A percentile compares a stretch with the other conserved stretches of the same genome.
Evolutionary conservation across 2,888 invertebrate species (phyloP).

Genomic region (Chloroclystis v-ata): DNA sequence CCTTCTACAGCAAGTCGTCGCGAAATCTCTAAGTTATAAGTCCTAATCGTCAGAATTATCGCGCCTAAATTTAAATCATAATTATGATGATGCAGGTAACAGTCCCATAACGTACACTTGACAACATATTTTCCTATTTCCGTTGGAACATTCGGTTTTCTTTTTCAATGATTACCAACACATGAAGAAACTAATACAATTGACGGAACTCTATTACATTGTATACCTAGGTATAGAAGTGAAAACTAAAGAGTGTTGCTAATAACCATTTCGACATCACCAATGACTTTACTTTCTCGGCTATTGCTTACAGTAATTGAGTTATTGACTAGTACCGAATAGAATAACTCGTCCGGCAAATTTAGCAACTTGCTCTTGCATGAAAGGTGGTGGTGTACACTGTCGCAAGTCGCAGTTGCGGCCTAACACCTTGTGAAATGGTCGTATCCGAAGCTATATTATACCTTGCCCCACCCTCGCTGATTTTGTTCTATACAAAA

Average conservation of each 20-base stretch:
- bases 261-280: constrained; percentile 34
- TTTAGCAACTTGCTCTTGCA: constrained; percentile 66
- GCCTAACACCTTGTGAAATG: constrained; percentile 72
- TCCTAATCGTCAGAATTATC: too few species aligned
- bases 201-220: neutral
- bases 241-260: constrained; percentile 11
- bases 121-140: too few species aligned
- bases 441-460: constrained; percentile 74
- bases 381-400: constrained; percentile 43
- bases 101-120: too few species aligned
- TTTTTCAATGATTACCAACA: too few species aligned
- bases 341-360: constrained; percentile 58
- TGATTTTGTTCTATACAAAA: constrained; percentile 65
- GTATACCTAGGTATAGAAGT: neutral
- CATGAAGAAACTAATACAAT: too few species aligned
- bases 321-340: constrained; percentile 48
- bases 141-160: too few species aligned
- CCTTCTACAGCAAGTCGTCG: too few species aligned
- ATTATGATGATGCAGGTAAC: too few species aligned
- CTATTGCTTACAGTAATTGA: constrained; percentile 51
- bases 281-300: constrained; percentile 38
- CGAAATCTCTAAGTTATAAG: too few species aligned
- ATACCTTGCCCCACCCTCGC: constrained; percentile 62
- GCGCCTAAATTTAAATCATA: too few species aligned
- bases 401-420: constrained; percentile 69